Evolutionary conservation across 2,888 invertebrate species (phyloP), one percentile per base, ranked within the genome.

Genomic region (Drosophila paranaensis): DNA sequence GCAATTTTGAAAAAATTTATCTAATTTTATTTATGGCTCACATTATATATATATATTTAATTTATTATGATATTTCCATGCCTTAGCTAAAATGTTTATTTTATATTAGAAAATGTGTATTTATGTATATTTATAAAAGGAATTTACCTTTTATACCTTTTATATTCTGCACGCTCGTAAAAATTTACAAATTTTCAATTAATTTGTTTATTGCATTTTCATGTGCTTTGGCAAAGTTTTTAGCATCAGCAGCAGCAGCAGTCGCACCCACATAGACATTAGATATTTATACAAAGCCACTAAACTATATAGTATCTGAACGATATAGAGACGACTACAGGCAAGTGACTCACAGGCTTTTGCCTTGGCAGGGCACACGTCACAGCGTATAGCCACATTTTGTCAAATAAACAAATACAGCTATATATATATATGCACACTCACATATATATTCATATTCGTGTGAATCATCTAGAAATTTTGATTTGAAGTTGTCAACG

Each of bases 401-500:
- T 33, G 33, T 30, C 45, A 46, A 27, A 45, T 45, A 25, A 37
- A 25, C 54, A 25, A 37, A 37, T 39, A 20, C 9, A 37, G 25
- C 9, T 14, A 14, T 14, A 16, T 14, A 37, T 39, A 14, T 14
- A 14, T 20, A 16, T 5, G 2, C 13, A 6, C 6, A 14, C 14
- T 10, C 16, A 3, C 25, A 14, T 25, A 14, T 27, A 3, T 35
- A 14, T 43, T 14, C 30, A 33, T 6, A 40, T 54, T n/a, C 33
- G 37, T 50, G 65, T 79, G 76, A 79, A 64, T 76, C 76, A 76
- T 75, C 71, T 55, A 57, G 13, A 45, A 45, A 39, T 50, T 58
- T 62, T 62, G 43, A 71, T 76, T 54, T 39, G 46, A 66, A 76
- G 62, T 77, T 79, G 77, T 66, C 71, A 79, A 65, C 63, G 46